phyloP scores from a whole-genome alignment of 2,888 invertebrate genomes.

The Caenorhabditis sp. region DNA sequence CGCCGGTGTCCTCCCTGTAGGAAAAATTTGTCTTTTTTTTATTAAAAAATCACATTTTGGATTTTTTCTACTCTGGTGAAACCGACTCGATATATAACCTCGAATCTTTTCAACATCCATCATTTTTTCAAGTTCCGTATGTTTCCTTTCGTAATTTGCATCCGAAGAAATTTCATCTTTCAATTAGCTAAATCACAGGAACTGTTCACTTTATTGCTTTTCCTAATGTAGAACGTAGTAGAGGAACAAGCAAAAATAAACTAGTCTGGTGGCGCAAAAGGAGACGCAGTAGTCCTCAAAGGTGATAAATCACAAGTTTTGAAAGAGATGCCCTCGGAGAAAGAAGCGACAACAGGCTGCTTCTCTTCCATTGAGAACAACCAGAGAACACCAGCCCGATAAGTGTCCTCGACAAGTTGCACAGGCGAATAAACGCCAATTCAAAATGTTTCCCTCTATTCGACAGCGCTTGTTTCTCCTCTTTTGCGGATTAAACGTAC shows the following conservation, averaged over 20 bases:
- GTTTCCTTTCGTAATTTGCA: neutral
- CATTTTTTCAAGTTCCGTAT: neutral
- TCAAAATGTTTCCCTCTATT: constrained; percentile 21
- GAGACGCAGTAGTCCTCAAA: constrained; percentile 29
- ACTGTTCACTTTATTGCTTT: neutral
- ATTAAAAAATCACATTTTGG: no score
- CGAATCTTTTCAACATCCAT: neutral
- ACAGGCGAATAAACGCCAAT: constrained; percentile 39
- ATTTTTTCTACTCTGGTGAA: no score
- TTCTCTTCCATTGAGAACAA: constrained; percentile 8
- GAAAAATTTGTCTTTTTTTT: neutral
- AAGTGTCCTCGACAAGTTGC: constrained; percentile 62
- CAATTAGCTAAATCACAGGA: neutral
- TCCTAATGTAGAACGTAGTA: neutral
- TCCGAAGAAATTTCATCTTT: no score
- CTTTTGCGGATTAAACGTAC: constrained; percentile 2
- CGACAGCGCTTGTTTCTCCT: constrained; percentile 5
- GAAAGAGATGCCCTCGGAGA: constrained; percentile 16
- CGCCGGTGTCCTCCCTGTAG: no score
- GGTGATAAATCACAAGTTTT: constrained; percentile 57
- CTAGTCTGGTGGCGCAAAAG: constrained; percentile 24
- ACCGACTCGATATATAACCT: no score
- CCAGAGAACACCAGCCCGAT: constrained; percentile 39
- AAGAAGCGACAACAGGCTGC: constrained; percentile 44
- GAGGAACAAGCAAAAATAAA: neutral